These are phyloP conservation scores for Poecilus cupreus DNA, from an alignment of 2,888 invertebrate genomes.

Conservation along the genomic window DNA sequence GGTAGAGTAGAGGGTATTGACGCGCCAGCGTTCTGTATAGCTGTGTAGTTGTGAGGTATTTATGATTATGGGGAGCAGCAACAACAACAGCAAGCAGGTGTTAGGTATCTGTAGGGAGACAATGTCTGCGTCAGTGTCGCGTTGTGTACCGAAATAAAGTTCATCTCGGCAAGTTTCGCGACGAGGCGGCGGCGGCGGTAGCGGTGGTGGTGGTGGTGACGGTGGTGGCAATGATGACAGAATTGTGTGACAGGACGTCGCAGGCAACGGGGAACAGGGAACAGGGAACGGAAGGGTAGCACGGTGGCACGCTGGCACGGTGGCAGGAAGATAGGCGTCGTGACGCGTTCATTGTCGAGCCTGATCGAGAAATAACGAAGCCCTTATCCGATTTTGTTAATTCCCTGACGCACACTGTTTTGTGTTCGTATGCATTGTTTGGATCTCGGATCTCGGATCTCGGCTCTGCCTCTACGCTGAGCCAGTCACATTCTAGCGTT, in stretches of 20 bases:
- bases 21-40: background rate
- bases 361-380: slow-evolving; percentile 1
- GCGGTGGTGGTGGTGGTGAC: background rate
- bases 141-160: slow-evolving; percentile 42
- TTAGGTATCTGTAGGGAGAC: slow-evolving; percentile 4
- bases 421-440: background rate
- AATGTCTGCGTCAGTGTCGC: slow-evolving; percentile 25
- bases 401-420: slow-evolving; percentile 4
- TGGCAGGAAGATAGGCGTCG: background rate
- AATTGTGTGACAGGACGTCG: slow-evolving; percentile 11
- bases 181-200: background rate
- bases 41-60: background rate
- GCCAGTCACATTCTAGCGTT: background rate
- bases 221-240: background rate
- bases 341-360: slow-evolving; percentile 1
- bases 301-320: background rate
- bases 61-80: too few relatives aligned
- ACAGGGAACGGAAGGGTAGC: background rate
- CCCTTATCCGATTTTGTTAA: slow-evolving; percentile 1
- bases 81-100: slow-evolving; percentile 17
- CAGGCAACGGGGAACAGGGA: background rate
- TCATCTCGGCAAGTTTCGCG: slow-evolving; percentile 31
- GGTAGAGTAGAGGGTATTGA: background rate
- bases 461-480: background rate
- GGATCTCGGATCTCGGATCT: too few relatives aligned